phyloP scores from a whole-genome alignment of 2,113 vertebrate genomes.

The Emydura subglobosa region DNA sequence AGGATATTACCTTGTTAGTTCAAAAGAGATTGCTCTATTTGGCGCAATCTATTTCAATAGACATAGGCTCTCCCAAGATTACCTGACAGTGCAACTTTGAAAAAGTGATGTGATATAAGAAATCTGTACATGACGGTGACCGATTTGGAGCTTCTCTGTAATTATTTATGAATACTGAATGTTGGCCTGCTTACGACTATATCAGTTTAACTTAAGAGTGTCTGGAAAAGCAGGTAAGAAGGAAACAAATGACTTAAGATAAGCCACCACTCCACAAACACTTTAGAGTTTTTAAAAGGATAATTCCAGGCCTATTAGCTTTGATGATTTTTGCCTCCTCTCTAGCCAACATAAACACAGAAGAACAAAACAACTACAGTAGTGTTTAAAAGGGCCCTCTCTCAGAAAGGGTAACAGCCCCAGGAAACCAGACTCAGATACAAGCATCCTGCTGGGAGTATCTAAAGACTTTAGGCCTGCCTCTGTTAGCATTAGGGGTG shows the following conservation, averaged over 20 bases:
- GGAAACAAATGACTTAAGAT: too few species aligned
- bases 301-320: background rate
- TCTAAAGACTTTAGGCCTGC: too few species aligned
- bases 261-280: too few species aligned
- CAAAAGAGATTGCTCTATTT: background rate
- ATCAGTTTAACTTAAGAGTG: too few species aligned
- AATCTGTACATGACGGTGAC: background rate
- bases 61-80: background rate
- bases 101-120: background rate
- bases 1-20: background rate
- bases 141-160: background rate
- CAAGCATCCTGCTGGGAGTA: background rate
- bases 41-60: background rate
- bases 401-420: background rate
- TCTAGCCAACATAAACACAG: background rate
- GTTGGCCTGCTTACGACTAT: background rate
- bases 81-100: background rate
- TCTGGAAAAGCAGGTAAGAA: too few species aligned
- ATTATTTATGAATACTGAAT: background rate
- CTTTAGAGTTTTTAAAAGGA: background rate
- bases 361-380: background rate
- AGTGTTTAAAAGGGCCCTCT: background rate
- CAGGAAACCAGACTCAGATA: background rate
- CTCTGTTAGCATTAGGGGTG: too few species aligned
- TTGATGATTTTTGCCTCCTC: background rate